Conservation (phyloP, 1,140 invertebrate genomes). For the Rhizoglyphus robini region DNA sequence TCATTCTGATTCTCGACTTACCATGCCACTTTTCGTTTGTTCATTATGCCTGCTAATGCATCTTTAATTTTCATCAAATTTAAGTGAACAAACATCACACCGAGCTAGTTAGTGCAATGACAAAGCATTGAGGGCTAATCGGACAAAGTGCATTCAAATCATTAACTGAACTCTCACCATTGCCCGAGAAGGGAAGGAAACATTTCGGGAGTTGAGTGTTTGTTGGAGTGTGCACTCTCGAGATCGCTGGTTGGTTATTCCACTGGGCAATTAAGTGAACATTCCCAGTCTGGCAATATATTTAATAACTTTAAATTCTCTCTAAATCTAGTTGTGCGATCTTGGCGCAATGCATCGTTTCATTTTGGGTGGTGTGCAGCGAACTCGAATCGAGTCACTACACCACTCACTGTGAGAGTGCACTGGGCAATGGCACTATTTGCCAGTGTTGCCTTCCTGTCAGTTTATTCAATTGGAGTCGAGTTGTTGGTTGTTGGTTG, state of each 20-base stretch:
- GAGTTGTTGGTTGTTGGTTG: too few relatives aligned
- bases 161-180: background rate
- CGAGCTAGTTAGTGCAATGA: background rate
- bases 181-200: constrained; percentile 1
- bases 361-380: too few relatives aligned
- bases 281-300: background rate
- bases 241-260: background rate
- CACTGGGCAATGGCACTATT: too few relatives aligned
- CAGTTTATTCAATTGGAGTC: too few relatives aligned
- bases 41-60: background rate
- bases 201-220: constrained; percentile 4
- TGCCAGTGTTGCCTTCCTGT: too few relatives aligned
- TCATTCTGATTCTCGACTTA: background rate
- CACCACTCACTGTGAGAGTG: too few relatives aligned
- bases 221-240: too few relatives aligned
- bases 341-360: background rate
- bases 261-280: constrained; percentile 11
- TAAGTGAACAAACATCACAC: background rate
- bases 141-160: constrained; percentile 9
- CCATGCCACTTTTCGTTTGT: background rate
- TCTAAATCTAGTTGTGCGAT: background rate
- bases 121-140: background rate
- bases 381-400: too few relatives aligned
- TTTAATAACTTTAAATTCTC: constrained; percentile 5
- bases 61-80: background rate